Evolutionary conservation across 2,888 invertebrate genomes (phyloP).

Genomic region (Taenaris catops): DNA sequence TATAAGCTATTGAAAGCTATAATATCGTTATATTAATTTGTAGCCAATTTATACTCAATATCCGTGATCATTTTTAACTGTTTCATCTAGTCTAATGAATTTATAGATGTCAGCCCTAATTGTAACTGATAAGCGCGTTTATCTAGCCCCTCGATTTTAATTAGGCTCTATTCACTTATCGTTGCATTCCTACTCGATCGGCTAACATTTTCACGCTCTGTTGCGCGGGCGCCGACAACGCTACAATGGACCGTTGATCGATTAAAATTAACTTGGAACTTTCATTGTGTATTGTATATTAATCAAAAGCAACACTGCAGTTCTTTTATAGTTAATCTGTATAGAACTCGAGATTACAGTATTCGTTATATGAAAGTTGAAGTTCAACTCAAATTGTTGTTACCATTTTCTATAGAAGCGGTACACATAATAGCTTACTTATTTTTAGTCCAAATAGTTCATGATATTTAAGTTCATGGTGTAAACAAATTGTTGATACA

Average conservation of each 20-base stretch:
- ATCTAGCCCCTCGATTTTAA: conserved; percentile 60
- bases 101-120: conserved; percentile 5
- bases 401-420: too few species aligned
- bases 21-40: too few species aligned
- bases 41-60: too few species aligned
- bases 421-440: too few species aligned
- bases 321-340: conserved; percentile 6
- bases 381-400: neutral
- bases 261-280: conserved; percentile 41
- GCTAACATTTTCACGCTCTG: conserved; percentile 54
- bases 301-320: conserved; percentile 14
- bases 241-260: conserved; percentile 46
- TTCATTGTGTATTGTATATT: conserved; percentile 29
- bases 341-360: conserved; percentile 1
- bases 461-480: too few species aligned
- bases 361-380: conserved; percentile 2
- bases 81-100: too few species aligned
- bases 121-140: conserved; percentile 46
- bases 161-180: conserved; percentile 71
- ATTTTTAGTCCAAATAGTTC: too few species aligned
- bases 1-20: too few species aligned
- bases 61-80: too few species aligned
- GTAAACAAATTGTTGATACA: too few species aligned
- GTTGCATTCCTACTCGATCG: conserved; percentile 55
- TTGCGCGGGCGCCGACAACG: conserved; percentile 41